Evolutionary conservation across 2,113 vertebrate genomes (phyloP), one percentile per base, ranked within the genome.

Genomic region (Petrocephalus zakoni): DNA sequence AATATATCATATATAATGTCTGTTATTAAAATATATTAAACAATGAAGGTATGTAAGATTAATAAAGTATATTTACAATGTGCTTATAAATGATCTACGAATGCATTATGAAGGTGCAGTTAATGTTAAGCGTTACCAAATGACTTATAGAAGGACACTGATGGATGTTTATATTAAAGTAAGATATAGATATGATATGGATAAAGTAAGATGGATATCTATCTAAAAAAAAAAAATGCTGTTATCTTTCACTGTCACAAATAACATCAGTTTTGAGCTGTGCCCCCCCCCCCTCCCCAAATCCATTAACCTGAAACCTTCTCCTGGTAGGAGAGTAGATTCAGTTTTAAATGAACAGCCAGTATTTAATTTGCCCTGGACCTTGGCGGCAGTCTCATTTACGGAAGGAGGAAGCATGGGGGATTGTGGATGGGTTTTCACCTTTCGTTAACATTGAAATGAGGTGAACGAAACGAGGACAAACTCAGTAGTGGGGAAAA

Each of bases 391-490:
- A 21, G 64, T 51, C 87, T 87, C 42, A 52, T 47, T 68, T 87
- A 72, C 13, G 15, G 42, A 87, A 49, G 61, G 46, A 75, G 37
- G 34, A 47, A 64, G 17, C 49, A 5, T 4, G 29, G 55, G 17
- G 53, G 85, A 61, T 22, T 87, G 29, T 6, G 34, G 34, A n/a
- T 11, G 34, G 85, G 22, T 29, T 86, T 61, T 61, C 85, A 87
- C 86, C 53, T 87, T 87, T 64, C 55, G 37, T 87, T 87, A 64
- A 87, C 56, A 61, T 58, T 87, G 86, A 58, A 87, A 61, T 87
- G 86, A 87, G 86, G 86, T 64, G 86, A 61, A 46, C 22, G 37
- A n/a, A 87, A 87, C 17, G 86, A 64, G 56, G 85, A 86, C 22
- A 49, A 85, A 47, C 85, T 34, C 29, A 29, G 85, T 37, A 21